These are phyloP conservation scores for Ricordea florida DNA, from an alignment of 92 coral and sea anemone species.

Conservation along the genomic window DNA sequence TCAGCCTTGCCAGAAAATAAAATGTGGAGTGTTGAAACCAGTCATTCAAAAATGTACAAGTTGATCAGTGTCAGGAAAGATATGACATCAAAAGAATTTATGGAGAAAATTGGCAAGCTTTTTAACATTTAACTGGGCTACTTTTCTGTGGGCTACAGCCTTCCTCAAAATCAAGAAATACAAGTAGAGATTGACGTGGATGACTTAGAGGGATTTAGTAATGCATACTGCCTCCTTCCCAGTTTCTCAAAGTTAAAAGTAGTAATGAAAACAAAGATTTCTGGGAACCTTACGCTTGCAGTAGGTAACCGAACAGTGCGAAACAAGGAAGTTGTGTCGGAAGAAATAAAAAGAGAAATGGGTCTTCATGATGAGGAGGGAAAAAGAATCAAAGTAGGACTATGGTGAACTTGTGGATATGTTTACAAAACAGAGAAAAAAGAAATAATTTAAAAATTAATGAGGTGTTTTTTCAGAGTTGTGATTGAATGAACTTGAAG, in stretches of 20 bases:
- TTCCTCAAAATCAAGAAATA: slow-evolving; percentile 33
- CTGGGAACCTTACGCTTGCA: not conserved
- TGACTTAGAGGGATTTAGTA: slow-evolving; percentile 19
- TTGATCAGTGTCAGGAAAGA: slow-evolving; percentile 3
- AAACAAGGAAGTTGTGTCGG: slow-evolving; percentile 40
- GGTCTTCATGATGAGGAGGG: slow-evolving; percentile 54
- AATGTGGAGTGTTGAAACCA: slow-evolving; percentile 47
- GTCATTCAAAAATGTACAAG: slow-evolving; percentile 35
- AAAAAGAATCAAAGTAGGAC: too few species aligned
- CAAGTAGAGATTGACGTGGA: slow-evolving; percentile 23
- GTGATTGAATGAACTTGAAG: too few species aligned
- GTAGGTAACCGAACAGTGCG: not conserved
- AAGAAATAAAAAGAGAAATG: slow-evolving; percentile 57
- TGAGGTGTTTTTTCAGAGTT: too few species aligned
- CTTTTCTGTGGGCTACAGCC: slow-evolving; percentile 27
- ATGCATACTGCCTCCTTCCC: slow-evolving; percentile 32
- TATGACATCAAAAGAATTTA: slow-evolving; percentile 14
- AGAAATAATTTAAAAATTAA: too few species aligned
- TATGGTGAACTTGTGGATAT: too few species aligned
- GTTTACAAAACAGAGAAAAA: too few species aligned
- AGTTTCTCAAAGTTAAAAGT: slow-evolving; percentile 27
- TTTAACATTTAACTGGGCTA: slow-evolving; percentile 30
- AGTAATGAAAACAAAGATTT: not conserved
- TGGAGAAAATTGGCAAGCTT: slow-evolving; percentile 38
- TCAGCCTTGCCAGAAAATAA: slow-evolving; percentile 43